Base-by-base conservation (phyloP, 1,140 invertebrate species). In the Helicoverpa zea region DNA sequence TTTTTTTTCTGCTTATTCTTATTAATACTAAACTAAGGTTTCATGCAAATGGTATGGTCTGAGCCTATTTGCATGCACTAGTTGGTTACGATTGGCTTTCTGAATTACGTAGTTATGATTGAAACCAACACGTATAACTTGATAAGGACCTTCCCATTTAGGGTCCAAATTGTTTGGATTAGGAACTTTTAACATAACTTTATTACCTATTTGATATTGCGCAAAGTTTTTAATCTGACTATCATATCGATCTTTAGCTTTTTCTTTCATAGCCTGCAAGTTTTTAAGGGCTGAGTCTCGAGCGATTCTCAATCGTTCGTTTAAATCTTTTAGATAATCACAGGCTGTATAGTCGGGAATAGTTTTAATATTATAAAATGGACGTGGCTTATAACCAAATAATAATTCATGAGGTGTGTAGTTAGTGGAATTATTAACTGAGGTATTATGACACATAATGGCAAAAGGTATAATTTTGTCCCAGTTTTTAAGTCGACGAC, bases 361-460 rank as follows among this genome's bases (percentile, higher is more conserved):
- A 29, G 49, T 2, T 79, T 87, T 89, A 18, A 89, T 12, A 0
- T 83, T 84, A 58, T 87, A 90, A 23, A 92, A 88, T 18, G 87
- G 73, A 35, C 80, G 86, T 13, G 94, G 87, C 78, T 92, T 90
- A 64, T 82, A 81, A 10, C 95, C 95, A 73, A 94, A 95, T 16
- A 96, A n/a, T 4, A 96, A 52, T 87, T 95, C 91, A 73, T 93
- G 92, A 1, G 95, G 92, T 10, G 90, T 88, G 30, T 79, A 90
- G 29, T 78, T 78, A 82, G 80, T 86, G 0, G 89, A 84, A 63
- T 81, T 80, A 74, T 96, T 95, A 2, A 87, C 43, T n/a, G 92
- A 85, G 0, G 92, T 94, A 56, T 96, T 96, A 74, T 95, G n/a
- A n/a, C n/a, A n/a, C n/a, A n/a, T n/a, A n/a, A n/a, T n/a, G 94